Base-by-base conservation (phyloP, 2,113 vertebrate species). In the Thunnus thynnus region DNA sequence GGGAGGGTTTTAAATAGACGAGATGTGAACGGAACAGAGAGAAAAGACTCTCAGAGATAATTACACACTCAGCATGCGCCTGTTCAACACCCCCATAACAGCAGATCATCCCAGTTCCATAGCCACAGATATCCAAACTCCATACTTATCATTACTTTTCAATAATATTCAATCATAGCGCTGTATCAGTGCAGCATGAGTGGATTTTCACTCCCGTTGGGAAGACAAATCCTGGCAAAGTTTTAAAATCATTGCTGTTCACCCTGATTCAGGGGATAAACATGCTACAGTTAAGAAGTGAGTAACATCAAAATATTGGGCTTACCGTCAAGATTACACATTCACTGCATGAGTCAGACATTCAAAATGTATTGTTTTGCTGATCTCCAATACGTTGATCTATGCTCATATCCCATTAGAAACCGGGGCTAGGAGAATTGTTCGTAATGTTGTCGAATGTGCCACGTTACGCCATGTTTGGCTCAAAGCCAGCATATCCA, bases 51-150 rank as follows among this genome's bases (percentile, higher is more conserved):
- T 78, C 13, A 4, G 62, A 76, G 79, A 63, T 86, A 91, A 90
- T 86, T 75, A 86, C 60, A 62, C 71, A 77, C 80, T 71, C 76
- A 79, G 75, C 79, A 22, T 85, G 80, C 30, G 61, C 78, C 72
- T 76, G 80, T 81, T 72, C 44, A 85, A 76, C 55, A 57, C 25
- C 47, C 60, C 63, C 44, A 50, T 75, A 62, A 76, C 80, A 65
- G 61, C 17, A 60, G 30, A 78, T 86, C 55, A 72, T n/a, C 25
- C 32, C 16, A 8, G 20, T 77, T 78, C 71, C 6, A 3, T 52
- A 73, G 65, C n/a, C 46, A 75, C 48, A 58, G 36, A 83, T 50
- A 72, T 62, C 64, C 18, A 67, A 74, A 72, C 44, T 66, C 54
- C 13, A 36, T 6, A 25, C n/a, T 14, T 72, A 72, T 14, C 25